phyloP scores from a whole-genome alignment of 2,797 vertebrate genomes.

The Brotula barbata region DNA sequence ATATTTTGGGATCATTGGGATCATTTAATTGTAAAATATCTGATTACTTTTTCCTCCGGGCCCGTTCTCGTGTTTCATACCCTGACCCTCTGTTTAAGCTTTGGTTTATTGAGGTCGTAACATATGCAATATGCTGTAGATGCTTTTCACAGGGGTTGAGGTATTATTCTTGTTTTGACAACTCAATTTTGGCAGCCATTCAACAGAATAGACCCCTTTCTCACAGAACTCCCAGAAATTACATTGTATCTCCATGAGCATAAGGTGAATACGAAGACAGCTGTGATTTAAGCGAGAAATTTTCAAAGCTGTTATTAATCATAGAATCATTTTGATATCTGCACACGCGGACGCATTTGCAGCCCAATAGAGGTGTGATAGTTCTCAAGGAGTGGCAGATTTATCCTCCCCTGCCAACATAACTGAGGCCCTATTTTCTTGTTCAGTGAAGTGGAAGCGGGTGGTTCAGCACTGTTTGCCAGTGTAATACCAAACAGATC shows the following conservation, averaged over 20 bases:
- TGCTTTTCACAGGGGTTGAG: constrained; percentile 9
- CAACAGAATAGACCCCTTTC: background rate
- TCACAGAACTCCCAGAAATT: constrained; percentile 15
- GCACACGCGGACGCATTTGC: constrained; percentile 50
- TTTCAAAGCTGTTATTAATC: constrained; percentile 59
- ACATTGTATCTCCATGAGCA: constrained; percentile 15
- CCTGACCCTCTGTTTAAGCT: constrained; percentile 35
- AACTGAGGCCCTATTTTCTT: constrained; percentile 65
- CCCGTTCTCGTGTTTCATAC: constrained; percentile 10
- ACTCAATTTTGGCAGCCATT: constrained; percentile 20
- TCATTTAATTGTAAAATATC: constrained; percentile 27
- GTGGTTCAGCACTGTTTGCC: constrained; percentile 66
- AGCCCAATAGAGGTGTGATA: constrained; percentile 62
- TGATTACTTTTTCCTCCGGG: constrained; percentile 26
- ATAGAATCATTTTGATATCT: constrained; percentile 59
- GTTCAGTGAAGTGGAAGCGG: constrained; percentile 70
- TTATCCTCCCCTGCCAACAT: constrained; percentile 62
- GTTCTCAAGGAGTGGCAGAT: constrained; percentile 65
- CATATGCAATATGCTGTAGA: constrained; percentile 7
- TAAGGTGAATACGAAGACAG: constrained; percentile 41
- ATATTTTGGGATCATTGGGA: constrained; percentile 1
- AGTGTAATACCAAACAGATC: constrained; percentile 65
- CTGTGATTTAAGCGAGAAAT: constrained; percentile 50
- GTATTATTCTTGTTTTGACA: constrained; percentile 38
- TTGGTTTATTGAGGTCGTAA: constrained; percentile 40